These are phyloP conservation scores for Darevskia mixta DNA, from an alignment of 2,797 vertebrate species.

Conservation along the genomic window DNA sequence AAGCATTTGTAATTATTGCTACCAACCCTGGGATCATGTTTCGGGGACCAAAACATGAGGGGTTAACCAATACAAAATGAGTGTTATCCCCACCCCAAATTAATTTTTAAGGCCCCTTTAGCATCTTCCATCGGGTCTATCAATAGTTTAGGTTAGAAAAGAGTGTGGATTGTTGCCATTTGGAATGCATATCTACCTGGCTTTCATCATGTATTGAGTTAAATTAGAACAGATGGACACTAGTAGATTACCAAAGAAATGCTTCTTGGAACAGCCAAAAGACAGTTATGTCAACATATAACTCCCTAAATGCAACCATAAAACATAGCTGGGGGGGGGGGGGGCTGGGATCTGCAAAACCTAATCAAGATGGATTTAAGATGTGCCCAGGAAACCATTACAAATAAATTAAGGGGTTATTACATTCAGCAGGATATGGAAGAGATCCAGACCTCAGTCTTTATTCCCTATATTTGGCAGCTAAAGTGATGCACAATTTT, in stretches of 20 bases:
- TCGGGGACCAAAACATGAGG: neutral
- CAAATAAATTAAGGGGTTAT: constrained; percentile 3
- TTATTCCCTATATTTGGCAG: neutral
- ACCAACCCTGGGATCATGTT: no score
- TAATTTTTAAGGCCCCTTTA: neutral
- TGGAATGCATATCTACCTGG: constrained; percentile 10
- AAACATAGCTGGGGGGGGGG: neutral
- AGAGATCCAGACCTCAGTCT: neutral
- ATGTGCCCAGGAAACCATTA: constrained; percentile 1
- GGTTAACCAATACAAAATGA: neutral
- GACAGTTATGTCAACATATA: neutral
- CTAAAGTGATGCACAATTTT: neutral
- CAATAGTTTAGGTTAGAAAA: neutral
- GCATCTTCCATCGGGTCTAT: neutral
- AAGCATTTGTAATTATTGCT: no score
- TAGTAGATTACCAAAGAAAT: constrained; percentile 7
- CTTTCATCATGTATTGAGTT: neutral
- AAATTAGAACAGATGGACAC: constrained; percentile 24
- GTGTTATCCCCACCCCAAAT: neutral
- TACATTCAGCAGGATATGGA: neutral
- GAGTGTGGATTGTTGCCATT: neutral
- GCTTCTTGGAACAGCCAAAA: constrained; percentile 1
- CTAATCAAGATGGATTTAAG: constrained; percentile 22
- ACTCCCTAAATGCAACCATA: constrained; percentile 3
- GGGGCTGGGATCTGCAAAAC: neutral